phyloP scores from a whole-genome alignment of 2,797 vertebrate species.

The Pangasius krempfi region DNA sequence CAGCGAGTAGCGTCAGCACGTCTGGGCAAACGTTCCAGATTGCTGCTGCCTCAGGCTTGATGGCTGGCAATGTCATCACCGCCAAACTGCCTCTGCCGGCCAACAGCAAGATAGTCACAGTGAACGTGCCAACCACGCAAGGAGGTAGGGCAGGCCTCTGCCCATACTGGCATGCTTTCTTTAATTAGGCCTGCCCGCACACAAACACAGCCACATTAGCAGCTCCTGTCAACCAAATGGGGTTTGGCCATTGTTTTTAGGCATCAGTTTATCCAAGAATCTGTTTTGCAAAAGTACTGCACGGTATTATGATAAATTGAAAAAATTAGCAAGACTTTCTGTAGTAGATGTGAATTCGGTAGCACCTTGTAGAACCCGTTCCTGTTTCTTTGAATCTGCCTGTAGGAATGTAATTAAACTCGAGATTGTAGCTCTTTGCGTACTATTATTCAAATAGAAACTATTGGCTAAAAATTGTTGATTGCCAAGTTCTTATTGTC shows the following conservation, averaged over 20 bases:
- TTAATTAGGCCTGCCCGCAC: constrained; percentile 49
- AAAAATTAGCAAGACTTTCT: not conserved
- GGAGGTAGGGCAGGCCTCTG: constrained; percentile 85
- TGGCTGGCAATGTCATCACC: constrained; percentile 91
- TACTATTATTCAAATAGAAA: not conserved
- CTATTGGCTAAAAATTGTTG: not conserved
- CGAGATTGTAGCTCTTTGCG: not conserved
- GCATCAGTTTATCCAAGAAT: not conserved
- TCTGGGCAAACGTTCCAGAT: constrained; percentile 92
- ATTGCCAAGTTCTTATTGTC: not conserved
- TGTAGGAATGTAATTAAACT: not conserved
- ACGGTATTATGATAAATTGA: not conserved
- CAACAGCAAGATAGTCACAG: constrained; percentile 97
- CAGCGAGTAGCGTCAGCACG: constrained; percentile 82
- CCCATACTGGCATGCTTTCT: constrained; percentile 53
- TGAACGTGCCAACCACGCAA: constrained; percentile 90
- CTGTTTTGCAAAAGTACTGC: not conserved
- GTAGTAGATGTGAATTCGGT: not conserved
- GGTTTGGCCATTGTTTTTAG: not conserved
- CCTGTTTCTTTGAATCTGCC: not conserved
- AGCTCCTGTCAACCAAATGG: not conserved
- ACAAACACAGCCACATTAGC: constrained; percentile 9
- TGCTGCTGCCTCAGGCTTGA: constrained; percentile 85
- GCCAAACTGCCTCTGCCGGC: constrained; percentile 89
- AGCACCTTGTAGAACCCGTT: not conserved